Percentiles rank a stretch among this genome's conserved stretches.
These are phyloP conservation scores for Oikopleura albicans DNA, from an alignment of 23 tunicate genomes.

Conservation along the genomic window DNA sequence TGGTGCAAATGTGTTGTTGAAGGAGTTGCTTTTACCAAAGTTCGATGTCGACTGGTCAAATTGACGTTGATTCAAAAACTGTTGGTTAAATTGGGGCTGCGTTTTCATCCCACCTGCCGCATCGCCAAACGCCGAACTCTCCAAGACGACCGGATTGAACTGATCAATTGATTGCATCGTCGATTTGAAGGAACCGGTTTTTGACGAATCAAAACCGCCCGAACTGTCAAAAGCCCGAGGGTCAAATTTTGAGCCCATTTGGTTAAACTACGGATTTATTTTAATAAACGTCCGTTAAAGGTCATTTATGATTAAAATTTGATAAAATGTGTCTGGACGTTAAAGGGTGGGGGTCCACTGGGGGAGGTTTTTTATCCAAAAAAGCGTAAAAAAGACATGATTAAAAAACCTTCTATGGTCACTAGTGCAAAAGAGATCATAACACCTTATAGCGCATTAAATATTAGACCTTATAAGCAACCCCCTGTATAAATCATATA, in stretches of 20 bases:
- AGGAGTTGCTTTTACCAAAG: not conserved
- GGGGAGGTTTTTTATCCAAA: too few relatives aligned
- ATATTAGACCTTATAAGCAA: too few relatives aligned
- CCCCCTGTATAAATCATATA: too few relatives aligned
- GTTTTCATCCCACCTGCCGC: too few relatives aligned
- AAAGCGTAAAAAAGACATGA: too few relatives aligned
- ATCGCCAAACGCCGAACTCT: not conserved
- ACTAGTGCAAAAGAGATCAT: too few relatives aligned
- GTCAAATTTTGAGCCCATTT: not conserved
- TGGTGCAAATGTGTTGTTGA: not conserved
- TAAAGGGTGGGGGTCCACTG: too few relatives aligned
- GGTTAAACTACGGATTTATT: not conserved
- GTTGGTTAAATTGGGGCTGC: not conserved
- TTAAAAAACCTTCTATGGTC: too few relatives aligned
- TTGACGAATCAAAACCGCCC: not conserved
- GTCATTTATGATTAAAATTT: too few relatives aligned
- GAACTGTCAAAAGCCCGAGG: not conserved
- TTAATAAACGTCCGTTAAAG: too few relatives aligned
- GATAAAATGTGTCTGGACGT: too few relatives aligned
- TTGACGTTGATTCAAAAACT: not conserved
- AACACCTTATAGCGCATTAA: too few relatives aligned
- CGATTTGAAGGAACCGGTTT: not conserved
- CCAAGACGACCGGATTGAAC: not conserved
- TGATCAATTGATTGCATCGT: not conserved
- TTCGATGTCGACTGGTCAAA: not conserved